A percentile compares a stretch with the other conserved stretches of the same genome.
Conservation (phyloP, 2,888 invertebrate genomes). For the Coremacera marginata region DNA sequence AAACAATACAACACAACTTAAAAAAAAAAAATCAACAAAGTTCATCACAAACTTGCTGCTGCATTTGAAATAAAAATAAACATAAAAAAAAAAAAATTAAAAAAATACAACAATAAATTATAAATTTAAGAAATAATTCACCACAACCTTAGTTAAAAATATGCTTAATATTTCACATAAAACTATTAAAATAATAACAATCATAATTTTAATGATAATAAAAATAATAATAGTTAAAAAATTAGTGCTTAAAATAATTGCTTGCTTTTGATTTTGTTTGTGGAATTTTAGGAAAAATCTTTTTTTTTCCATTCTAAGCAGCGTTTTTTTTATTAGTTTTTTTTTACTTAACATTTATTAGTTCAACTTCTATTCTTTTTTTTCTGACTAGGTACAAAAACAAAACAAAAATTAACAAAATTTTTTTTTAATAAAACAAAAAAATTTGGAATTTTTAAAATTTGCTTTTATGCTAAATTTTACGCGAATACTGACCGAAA, state of each 20-base stretch:
- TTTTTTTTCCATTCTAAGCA: neutral
- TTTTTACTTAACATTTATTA: neutral
- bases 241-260: neutral
- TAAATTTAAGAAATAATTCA: constrained; percentile 31
- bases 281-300: constrained; percentile 3
- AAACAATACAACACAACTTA: neutral
- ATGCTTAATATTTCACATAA: constrained; percentile 8
- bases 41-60: constrained; percentile 31
- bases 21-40: neutral
- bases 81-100: constrained; percentile 26
- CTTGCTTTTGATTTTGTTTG: constrained; percentile 11
- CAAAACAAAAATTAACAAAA: constrained; percentile 28
- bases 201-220: neutral
- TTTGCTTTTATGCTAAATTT: constrained; percentile 40
- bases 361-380: constrained; percentile 17
- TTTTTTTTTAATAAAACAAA: constrained; percentile 29
- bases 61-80: constrained; percentile 40
- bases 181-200: neutral
- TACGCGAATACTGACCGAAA: constrained; percentile 53
- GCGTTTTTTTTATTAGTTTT: neutral
- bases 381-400: constrained; percentile 36
- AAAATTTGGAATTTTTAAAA: constrained; percentile 39
- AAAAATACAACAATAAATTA: constrained; percentile 8
- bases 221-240: neutral
- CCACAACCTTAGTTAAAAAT: constrained; percentile 37